Conservation (phyloP, 1,140 invertebrate genomes). For the Drosophila nebulosa region DNA sequence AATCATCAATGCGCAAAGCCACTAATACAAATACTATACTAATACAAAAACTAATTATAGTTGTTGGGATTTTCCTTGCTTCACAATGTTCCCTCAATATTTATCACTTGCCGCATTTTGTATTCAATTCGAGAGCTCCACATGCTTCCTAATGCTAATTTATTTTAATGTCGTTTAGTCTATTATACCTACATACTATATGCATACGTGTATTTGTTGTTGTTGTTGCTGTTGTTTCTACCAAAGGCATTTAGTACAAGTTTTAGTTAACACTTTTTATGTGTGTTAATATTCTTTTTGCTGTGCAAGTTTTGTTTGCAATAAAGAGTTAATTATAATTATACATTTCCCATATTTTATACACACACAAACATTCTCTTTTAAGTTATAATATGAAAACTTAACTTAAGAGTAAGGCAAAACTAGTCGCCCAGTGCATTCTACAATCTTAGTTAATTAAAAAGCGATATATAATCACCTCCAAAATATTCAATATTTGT, state of each 20-base stretch:
- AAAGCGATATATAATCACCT: background rate
- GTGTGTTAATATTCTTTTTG: constrained; percentile 4
- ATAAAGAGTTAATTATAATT: constrained; percentile 22
- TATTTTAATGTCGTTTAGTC: constrained; percentile 37
- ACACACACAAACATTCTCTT: background rate
- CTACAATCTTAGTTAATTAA: background rate
- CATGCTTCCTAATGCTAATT: constrained; percentile 50
- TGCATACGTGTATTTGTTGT: background rate
- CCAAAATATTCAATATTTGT: background rate
- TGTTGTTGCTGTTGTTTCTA: constrained; percentile 13
- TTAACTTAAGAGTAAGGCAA: background rate
- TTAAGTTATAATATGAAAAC: background rate
- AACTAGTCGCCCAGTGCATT: background rate
- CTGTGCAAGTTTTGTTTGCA: constrained; percentile 13
- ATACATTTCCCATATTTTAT: background rate
- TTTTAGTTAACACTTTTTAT: constrained; percentile 18
- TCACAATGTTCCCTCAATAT: constrained; percentile 15
- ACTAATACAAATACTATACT: constrained; percentile 33
- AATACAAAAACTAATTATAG: background rate
- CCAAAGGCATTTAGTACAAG: constrained; percentile 24
- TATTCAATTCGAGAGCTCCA: constrained; percentile 6
- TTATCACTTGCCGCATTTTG: constrained; percentile 30
- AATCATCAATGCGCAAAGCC: constrained; percentile 36
- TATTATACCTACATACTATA: background rate
- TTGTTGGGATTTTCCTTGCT: background rate